Evolutionary conservation across 2,797 vertebrate genomes (phyloP).

Genomic region (Corythornis leucogaster): DNA sequence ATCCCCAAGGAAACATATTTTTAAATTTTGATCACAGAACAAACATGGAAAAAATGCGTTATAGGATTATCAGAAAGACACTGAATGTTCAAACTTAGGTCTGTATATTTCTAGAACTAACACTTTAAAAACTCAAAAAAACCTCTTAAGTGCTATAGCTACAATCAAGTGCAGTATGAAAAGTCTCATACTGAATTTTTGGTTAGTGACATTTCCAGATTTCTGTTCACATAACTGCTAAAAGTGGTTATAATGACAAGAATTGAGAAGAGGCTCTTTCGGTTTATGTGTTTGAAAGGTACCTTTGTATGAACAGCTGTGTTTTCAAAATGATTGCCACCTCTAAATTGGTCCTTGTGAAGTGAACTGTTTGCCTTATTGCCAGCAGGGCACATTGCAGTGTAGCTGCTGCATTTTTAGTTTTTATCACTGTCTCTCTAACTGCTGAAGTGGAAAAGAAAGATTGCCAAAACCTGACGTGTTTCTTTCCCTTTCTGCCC

Average conservation of each 20-base stretch:
- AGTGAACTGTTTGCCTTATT: constrained; percentile 68
- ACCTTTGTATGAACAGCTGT: constrained; percentile 76
- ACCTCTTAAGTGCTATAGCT: background rate
- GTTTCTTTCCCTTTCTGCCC: constrained; percentile 73
- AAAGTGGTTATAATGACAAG: constrained; percentile 38
- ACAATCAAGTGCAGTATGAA: background rate
- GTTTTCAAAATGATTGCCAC: constrained; percentile 74
- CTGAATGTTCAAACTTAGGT: background rate
- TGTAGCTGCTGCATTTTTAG: constrained; percentile 52
- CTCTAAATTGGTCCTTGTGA: constrained; percentile 68
- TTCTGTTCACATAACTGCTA: background rate
- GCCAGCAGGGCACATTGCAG: constrained; percentile 57
- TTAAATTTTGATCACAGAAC: background rate
- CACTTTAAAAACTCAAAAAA: background rate
- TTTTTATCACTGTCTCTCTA: constrained; percentile 68
- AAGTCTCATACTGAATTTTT: background rate
- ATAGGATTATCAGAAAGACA: background rate
- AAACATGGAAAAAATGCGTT: background rate
- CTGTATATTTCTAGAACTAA: background rate
- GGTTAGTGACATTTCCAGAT: constrained; percentile 3
- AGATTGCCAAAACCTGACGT: constrained; percentile 62
- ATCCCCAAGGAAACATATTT: background rate
- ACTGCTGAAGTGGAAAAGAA: constrained; percentile 72
- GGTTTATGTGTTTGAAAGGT: constrained; percentile 68
- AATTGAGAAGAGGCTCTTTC: constrained; percentile 44